A percentile compares a stretch with the other conserved stretches of the same genome.
These are phyloP conservation scores for Coendou prehensilis DNA, from an alignment of 2,797 vertebrate genomes.

Conservation along the genomic window DNA sequence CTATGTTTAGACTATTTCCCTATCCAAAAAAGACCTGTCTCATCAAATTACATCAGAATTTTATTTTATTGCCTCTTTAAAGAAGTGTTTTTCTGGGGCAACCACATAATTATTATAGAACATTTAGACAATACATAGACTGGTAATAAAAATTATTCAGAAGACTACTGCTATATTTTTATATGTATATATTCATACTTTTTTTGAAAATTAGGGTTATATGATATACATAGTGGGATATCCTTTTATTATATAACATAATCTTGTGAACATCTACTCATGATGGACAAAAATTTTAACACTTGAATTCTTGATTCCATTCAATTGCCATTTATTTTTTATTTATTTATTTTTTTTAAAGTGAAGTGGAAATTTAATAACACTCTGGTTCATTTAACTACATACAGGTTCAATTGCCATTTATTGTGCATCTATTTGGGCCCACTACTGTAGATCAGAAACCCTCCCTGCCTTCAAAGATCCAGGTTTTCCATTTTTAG, in stretches of 20 bases:
- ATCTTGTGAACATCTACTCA: conserved; percentile 14
- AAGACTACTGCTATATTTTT: conserved; percentile 4
- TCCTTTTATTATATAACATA: neutral
- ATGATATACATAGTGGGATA: neutral
- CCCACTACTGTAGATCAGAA: neutral
- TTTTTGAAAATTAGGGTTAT: conserved; percentile 51
- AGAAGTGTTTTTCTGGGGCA: neutral
- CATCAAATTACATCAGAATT: neutral
- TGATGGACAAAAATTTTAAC: neutral
- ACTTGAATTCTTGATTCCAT: conserved; percentile 45
- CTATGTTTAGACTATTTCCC: neutral
- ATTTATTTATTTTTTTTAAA: neutral
- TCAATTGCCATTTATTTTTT: neutral
- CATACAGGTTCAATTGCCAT: neutral
- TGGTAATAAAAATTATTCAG: neutral
- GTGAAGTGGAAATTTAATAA: neutral
- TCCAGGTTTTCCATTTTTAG: neutral
- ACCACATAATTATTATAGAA: neutral
- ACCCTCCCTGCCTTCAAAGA: neutral
- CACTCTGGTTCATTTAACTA: neutral
- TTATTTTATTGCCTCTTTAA: conserved; percentile 35
- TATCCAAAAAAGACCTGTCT: neutral
- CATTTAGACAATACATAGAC: neutral
- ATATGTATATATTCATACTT: neutral
- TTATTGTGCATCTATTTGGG: neutral